These are phyloP conservation scores for Pogonomyrmex californicus DNA, from an alignment of 1,140 invertebrate genomes.

Conservation along the genomic window DNA sequence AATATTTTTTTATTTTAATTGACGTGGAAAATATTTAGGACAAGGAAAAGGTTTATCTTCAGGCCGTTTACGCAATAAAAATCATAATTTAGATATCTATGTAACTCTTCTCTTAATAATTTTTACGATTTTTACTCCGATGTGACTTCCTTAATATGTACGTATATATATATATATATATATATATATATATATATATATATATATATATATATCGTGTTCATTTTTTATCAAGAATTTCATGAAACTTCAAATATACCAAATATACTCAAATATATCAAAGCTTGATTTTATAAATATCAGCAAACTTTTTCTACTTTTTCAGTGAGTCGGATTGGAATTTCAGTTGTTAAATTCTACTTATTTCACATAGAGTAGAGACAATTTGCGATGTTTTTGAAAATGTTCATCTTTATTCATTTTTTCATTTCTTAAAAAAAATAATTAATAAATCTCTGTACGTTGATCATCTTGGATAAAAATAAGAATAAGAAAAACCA, in stretches of 20 bases:
- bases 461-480: constrained; percentile 1
- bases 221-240: neutral
- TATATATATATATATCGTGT: too few species aligned
- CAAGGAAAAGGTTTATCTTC: neutral
- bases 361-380: neutral
- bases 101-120: neutral
- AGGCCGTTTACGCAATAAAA: neutral
- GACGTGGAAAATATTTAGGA: neutral
- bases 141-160: too few species aligned
- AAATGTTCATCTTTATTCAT: neutral
- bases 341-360: neutral
- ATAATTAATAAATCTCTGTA: neutral
- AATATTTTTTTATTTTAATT: neutral
- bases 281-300: neutral
- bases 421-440: neutral
- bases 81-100: neutral
- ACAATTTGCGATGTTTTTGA: neutral
- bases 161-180: too few species aligned
- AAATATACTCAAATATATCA: neutral
- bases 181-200: too few species aligned
- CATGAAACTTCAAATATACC: too few species aligned
- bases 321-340: neutral
- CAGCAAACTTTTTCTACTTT: neutral
- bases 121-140: neutral
- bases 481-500: constrained; percentile 3